Evolutionary conservation across 2,888 invertebrate species (phyloP).

Genomic region (Drosophila barbarae): DNA sequence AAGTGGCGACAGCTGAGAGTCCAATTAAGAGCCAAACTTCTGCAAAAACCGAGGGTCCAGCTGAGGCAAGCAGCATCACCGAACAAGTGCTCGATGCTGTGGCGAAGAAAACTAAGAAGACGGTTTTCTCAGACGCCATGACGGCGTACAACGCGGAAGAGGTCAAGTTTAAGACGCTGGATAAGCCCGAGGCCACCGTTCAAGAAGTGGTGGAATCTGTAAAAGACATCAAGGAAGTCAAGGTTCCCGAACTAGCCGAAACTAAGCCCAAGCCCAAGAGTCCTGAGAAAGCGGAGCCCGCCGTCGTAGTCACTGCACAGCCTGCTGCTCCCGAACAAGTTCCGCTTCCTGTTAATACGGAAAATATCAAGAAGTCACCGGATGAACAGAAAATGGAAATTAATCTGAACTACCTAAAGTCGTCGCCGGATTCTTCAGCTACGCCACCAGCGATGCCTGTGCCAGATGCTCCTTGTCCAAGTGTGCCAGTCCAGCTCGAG

Average conservation of each 20-base stretch:
- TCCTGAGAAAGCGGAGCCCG: slow-evolving; percentile 16
- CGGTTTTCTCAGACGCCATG: slow-evolving; percentile 69
- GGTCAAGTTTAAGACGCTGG: slow-evolving; percentile 4
- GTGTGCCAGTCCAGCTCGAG: slow-evolving; percentile 7
- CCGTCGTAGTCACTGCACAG: not conserved
- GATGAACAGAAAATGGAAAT: slow-evolving; percentile 21
- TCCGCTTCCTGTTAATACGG: not conserved
- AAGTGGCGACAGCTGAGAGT: slow-evolving; percentile 2
- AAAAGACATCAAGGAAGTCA: slow-evolving; percentile 19
- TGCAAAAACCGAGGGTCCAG: slow-evolving; percentile 18
- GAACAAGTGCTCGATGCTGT: slow-evolving; percentile 77
- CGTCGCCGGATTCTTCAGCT: slow-evolving; percentile 13
- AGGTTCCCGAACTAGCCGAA: slow-evolving; percentile 2
- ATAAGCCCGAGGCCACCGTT: not conserved
- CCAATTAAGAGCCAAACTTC: not conserved
- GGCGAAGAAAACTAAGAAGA: slow-evolving; percentile 79
- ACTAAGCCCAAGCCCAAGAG: slow-evolving; percentile 20
- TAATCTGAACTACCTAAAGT: slow-evolving; percentile 23
- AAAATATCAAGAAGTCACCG: not conserved
- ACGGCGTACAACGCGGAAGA: slow-evolving; percentile 41
- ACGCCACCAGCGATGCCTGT: not conserved
- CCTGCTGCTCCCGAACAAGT: slow-evolving; percentile 2
- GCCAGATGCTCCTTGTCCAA: slow-evolving; percentile 1
- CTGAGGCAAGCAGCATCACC: slow-evolving; percentile 47
- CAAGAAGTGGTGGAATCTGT: slow-evolving; percentile 9